These are phyloP conservation scores for Pterobdella sp. DNA, from an alignment of 2,888 invertebrate genomes.

Conservation along the genomic window DNA sequence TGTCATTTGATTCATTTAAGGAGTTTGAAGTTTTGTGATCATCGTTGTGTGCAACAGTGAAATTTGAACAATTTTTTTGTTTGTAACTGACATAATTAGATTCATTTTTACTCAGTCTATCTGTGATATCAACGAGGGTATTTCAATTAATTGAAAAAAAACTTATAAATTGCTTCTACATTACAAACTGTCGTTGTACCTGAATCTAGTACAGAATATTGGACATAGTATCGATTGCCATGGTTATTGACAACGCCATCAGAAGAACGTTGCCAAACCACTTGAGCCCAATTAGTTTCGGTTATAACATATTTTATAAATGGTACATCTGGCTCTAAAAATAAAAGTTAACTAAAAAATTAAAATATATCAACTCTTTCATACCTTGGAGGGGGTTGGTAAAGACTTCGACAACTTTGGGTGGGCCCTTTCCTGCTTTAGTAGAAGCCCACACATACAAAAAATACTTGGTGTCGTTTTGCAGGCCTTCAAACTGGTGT, in stretches of 20 bases:
- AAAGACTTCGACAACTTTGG: constrained; percentile 19
- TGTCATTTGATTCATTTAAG: too few relatives aligned
- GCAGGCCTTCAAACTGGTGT: background rate
- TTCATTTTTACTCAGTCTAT: too few relatives aligned
- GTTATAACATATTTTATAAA: background rate
- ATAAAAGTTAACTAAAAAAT: too few relatives aligned
- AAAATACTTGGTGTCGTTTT: constrained; percentile 15
- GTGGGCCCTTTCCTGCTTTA: constrained; percentile 26
- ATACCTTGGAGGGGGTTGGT: constrained; percentile 24
- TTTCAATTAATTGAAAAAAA: too few relatives aligned
- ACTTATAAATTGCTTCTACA: too few relatives aligned
- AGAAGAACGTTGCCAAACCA: background rate
- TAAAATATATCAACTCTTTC: too few relatives aligned
- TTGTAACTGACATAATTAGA: too few relatives aligned
- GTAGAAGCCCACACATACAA: constrained; percentile 33
- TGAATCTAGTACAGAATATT: background rate
- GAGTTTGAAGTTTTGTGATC: too few relatives aligned
- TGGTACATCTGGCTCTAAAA: constrained; percentile 23
- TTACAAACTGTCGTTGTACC: background rate
- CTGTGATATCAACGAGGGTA: too few relatives aligned
- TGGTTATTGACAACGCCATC: background rate
- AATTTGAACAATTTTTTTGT: too few relatives aligned
- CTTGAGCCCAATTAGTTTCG: background rate
- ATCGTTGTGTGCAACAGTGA: too few relatives aligned
- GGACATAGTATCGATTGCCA: constrained; percentile 1